A percentile compares a stretch with the other conserved stretches of the same genome.
Evolutionary conservation across 2,797 vertebrate genomes (phyloP).

Genomic region (Oreochromis grahami): DNA sequence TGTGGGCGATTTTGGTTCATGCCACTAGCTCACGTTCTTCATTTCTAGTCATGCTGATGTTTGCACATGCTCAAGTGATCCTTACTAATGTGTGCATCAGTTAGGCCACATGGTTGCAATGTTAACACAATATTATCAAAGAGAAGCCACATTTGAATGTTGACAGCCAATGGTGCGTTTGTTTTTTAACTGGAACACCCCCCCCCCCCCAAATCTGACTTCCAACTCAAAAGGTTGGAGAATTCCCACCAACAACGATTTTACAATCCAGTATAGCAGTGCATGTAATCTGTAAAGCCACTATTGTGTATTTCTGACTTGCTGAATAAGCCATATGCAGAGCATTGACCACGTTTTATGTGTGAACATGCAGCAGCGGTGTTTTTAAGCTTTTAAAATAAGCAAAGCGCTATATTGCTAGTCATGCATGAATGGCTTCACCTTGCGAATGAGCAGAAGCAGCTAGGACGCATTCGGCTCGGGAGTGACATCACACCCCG

Average conservation of each 20-base stretch:
- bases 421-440: background rate
- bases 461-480: rapidly evolving
- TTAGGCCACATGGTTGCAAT: background rate
- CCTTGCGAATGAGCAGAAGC: background rate
- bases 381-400: background rate
- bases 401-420: background rate
- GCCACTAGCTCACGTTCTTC: background rate
- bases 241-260: background rate
- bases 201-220: background rate
- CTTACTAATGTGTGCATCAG: constrained; percentile 8
- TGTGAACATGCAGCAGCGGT: background rate
- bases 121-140: background rate
- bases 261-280: background rate
- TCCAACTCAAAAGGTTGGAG: background rate
- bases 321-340: background rate
- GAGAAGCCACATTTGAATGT: constrained; percentile 34
- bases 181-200: background rate
- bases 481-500: background rate
- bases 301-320: background rate
- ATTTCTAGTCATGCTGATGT: background rate
- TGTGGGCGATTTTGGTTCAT: background rate
- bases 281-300: background rate
- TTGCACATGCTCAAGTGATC: constrained; percentile 11
- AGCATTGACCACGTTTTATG: background rate
- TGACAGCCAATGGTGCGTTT: background rate